Base-by-base conservation (phyloP, 2,888 invertebrate species). In the Nomada lathburiana region DNA sequence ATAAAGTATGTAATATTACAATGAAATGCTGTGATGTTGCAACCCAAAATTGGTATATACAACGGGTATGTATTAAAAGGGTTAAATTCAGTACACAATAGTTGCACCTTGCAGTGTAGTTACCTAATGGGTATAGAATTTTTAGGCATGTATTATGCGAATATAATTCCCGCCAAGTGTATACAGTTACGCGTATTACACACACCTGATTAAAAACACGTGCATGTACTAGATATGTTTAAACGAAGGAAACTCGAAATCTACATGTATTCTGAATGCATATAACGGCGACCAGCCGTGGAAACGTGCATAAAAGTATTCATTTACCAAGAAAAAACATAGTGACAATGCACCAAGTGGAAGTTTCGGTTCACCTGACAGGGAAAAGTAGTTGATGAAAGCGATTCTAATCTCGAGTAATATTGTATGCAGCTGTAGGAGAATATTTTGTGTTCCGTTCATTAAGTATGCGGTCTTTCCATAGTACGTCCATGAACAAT, bases 211-310 rank as follows among this genome's bases (percentile, higher is more conserved):
- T 50, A 2, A 18, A n/a, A 20, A 20, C 83, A 80, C 76, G 82
- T 87, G 83, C 84, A 84, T 65, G 80, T 55, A 65, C 42, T 69
- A 76, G 76, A 77, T 70, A 63, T 70, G 23, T 50, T 76, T 76
- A 64, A 52, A 80, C 70, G 53, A 80, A 87, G 82, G 72, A 82
- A 78, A 68, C 59, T 60, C 62, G 74, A 76, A 57, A 50, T 72
- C 62, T 63, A 47, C n/a, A 26, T 20, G 63, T 26, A 74, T n/a
- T 60, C 13, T 64, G 50, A 78, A 47, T 50, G 68, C 50, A 60
- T 53, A 23, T 74, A 80, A 82, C 75, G 80, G 80, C 68, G 44
- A 47, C 13, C 7, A 29, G 65, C 80, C 74, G 71, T 80, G 52
- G 36, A 60, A 44, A 20, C 29, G 55, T 20, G 52, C 29, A 47